Evolutionary conservation across 2,888 invertebrate genomes (phyloP).

Genomic region (Phyllotreta striolata): DNA sequence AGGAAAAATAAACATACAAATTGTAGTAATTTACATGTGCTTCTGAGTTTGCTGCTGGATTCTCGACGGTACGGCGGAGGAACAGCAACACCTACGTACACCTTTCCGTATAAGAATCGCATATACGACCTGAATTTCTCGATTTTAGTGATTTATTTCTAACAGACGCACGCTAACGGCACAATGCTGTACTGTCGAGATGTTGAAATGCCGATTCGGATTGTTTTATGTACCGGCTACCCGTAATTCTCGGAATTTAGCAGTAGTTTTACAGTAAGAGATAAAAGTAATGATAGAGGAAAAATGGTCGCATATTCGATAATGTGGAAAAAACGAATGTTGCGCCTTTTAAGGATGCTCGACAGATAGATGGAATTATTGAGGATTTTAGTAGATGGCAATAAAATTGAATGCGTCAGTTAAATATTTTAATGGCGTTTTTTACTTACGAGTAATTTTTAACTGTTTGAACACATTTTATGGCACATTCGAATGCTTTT

Average conservation of each 20-base stretch:
- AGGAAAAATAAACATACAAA: too few relatives aligned
- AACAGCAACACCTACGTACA: slow-evolving; percentile 10
- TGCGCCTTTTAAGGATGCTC: background rate
- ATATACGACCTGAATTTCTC: slow-evolving; percentile 17
- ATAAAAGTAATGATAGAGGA: slow-evolving; percentile 3
- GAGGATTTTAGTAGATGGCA: background rate
- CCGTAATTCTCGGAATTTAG: slow-evolving; percentile 23
- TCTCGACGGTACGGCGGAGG: background rate
- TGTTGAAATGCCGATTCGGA: slow-evolving; percentile 23
- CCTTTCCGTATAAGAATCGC: slow-evolving; percentile 12
- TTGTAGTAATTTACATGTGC: too few relatives aligned
- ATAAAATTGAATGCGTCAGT: background rate
- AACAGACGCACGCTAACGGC: slow-evolving; percentile 15
- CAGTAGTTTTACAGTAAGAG: slow-evolving; percentile 29
- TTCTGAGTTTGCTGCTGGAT: too few relatives aligned
- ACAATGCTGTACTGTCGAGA: slow-evolving; percentile 11
- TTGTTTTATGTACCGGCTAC: slow-evolving; percentile 20
- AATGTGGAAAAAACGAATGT: slow-evolving; percentile 8
- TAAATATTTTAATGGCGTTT: too few relatives aligned
- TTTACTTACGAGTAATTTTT: too few relatives aligned
- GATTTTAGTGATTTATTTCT: slow-evolving; percentile 20
- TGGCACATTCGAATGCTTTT: too few relatives aligned
- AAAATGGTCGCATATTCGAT: slow-evolving; percentile 10
- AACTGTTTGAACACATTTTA: too few relatives aligned
- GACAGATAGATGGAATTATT: background rate